A percentile compares a stretch with the other conserved stretches of the same genome.
phyloP scores from a whole-genome alignment of 2,113 vertebrate genomes.

The Thomomys bottae region DNA sequence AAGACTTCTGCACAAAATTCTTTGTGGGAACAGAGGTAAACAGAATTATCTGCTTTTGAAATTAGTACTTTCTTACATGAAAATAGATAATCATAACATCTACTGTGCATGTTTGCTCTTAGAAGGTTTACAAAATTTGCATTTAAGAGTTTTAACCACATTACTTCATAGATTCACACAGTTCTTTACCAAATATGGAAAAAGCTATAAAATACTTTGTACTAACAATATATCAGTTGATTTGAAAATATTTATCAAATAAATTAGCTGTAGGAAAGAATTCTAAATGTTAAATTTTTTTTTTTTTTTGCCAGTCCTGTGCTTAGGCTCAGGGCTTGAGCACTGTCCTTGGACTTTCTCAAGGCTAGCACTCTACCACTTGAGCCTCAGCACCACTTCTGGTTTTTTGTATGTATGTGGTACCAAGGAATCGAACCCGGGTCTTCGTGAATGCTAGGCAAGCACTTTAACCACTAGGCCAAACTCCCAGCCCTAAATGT shows the following conservation, averaged over 20 bases:
- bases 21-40: slow-evolving; percentile 93
- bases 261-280: neutral
- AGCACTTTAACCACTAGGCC: no score
- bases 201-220: slow-evolving; percentile 8
- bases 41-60: slow-evolving; percentile 43
- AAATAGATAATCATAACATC: neutral
- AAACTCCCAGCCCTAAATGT: no score
- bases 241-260: slow-evolving; percentile 14
- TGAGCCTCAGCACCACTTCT: no score
- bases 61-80: neutral
- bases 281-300: neutral
- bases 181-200: neutral
- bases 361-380: no score
- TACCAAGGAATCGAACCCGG: no score
- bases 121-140: neutral
- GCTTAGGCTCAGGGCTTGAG: no score
- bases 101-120: neutral
- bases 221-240: slow-evolving; percentile 35
- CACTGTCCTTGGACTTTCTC: no score
- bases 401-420: no score
- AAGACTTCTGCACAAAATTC: slow-evolving; percentile 88
- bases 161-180: neutral
- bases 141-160: slow-evolving; percentile 37
- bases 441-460: no score
- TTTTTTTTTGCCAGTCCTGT: no score